Percentiles rank a stretch among this genome's conserved stretches.
Evolutionary conservation across 2,888 invertebrate genomes (phyloP).

Genomic region (Coenonympha glycerion): DNA sequence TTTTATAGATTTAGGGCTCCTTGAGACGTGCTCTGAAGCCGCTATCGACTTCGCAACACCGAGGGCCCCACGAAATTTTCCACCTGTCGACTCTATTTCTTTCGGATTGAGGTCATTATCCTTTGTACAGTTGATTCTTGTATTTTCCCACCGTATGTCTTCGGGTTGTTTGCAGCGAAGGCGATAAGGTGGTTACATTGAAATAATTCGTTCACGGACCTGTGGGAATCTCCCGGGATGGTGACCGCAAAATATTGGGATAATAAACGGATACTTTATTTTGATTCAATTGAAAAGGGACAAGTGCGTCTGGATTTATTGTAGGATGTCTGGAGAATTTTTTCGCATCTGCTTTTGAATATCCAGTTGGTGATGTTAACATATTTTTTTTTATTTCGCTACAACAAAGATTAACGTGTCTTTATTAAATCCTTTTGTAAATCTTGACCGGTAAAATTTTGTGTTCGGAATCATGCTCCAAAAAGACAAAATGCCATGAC

Average conservation of each 20-base stretch:
- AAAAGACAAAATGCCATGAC: neutral
- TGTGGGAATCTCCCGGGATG: conserved; percentile 22
- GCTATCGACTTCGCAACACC: conserved; percentile 7
- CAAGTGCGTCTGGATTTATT: neutral
- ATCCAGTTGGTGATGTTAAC: neutral
- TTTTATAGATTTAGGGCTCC: conserved; percentile 49
- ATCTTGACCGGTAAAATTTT: neutral
- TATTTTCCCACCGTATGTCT: conserved; percentile 17
- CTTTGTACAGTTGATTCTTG: neutral
- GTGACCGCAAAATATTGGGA: conserved; percentile 20
- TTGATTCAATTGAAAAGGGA: conserved; percentile 7
- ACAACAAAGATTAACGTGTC: neutral
- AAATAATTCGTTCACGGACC: conserved; percentile 21
- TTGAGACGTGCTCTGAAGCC: conserved; percentile 29
- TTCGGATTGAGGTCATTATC: neutral
- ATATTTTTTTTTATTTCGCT: neutral
- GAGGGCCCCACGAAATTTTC: neutral
- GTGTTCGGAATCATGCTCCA: neutral
- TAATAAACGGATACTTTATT: conserved; percentile 9
- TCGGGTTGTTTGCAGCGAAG: conserved; percentile 16
- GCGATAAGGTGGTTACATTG: conserved; percentile 26
- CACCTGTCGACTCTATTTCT: neutral
- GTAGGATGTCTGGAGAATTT: neutral
- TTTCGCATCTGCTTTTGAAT: neutral
- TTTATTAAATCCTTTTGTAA: neutral